Conservation (phyloP, 2,888 invertebrate species). For the Macrosoma leucophasiata region DNA sequence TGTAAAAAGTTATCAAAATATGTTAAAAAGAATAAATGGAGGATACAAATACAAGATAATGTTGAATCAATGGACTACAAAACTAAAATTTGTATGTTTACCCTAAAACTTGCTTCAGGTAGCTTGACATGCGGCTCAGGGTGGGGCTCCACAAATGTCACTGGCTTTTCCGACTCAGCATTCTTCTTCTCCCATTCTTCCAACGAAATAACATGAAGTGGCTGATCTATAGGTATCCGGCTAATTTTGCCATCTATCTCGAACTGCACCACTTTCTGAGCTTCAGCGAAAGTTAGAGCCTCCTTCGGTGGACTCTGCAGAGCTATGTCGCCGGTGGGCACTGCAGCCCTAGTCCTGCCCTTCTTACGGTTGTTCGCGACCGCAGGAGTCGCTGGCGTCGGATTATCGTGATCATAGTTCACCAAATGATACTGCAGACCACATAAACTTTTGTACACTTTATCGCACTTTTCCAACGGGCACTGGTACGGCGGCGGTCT, state of each 20-base stretch:
- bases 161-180: slow-evolving; percentile 60
- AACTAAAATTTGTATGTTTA: too few relatives aligned
- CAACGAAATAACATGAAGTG: slow-evolving; percentile 80
- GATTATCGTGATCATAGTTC: slow-evolving; percentile 89
- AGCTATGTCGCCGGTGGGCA: slow-evolving; percentile 73
- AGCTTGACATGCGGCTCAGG: slow-evolving; percentile 63
- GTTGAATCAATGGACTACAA: too few relatives aligned
- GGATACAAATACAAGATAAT: too few relatives aligned
- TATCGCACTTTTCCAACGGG: slow-evolving; percentile 89
- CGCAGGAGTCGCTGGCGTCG: slow-evolving; percentile 78
- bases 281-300: slow-evolving; percentile 87
- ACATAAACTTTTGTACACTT: slow-evolving; percentile 89
- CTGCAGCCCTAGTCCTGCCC: slow-evolving; percentile 74
- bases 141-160: slow-evolving; percentile 57
- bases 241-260: slow-evolving; percentile 88
- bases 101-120: slow-evolving; percentile 67
- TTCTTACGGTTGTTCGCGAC: slow-evolving; percentile 79
- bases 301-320: slow-evolving; percentile 77
- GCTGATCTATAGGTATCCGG: slow-evolving; percentile 78
- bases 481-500: slow-evolving; percentile 91
- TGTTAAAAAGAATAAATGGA: slow-evolving; percentile 9
- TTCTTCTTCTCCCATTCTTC: slow-evolving; percentile 78
- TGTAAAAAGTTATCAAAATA: slow-evolving; percentile 3
- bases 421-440: slow-evolving; percentile 91
- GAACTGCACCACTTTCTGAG: slow-evolving; percentile 90